Percentiles rank a stretch among this genome's conserved stretches.
phyloP scores from a whole-genome alignment of 2,113 vertebrate genomes.

The Falco punctatus region DNA sequence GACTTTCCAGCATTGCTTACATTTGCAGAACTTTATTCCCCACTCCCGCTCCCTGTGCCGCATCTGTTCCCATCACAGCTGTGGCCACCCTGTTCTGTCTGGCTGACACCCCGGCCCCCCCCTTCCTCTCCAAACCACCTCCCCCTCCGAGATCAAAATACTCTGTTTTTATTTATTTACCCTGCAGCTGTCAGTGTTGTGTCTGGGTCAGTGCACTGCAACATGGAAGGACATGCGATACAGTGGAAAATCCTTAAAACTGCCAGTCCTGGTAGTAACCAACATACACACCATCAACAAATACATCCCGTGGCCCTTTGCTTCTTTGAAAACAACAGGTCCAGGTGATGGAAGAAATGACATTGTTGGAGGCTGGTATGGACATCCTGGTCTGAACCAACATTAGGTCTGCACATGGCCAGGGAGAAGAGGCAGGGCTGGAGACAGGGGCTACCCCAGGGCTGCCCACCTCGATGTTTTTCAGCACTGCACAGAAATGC shows the following conservation, averaged over 20 bases:
- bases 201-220: constrained; percentile 85
- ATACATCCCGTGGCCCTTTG: constrained; percentile 68
- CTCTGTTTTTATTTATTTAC: constrained; percentile 91
- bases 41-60: constrained; percentile 52
- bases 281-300: constrained; percentile 73
- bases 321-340: constrained; percentile 26
- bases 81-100: constrained; percentile 71
- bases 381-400: neutral
- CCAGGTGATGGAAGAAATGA: constrained; percentile 26
- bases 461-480: rapidly evolving
- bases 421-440: neutral
- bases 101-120: constrained; percentile 49
- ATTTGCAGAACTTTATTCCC: constrained; percentile 73
- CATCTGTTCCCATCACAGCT: constrained; percentile 87
- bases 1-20: constrained; percentile 84
- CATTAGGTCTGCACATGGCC: rapidly evolving
- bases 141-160: constrained; percentile 79
- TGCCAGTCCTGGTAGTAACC: constrained; percentile 81
- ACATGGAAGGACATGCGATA: constrained; percentile 75
- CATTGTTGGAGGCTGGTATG: neutral
- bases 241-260: constrained; percentile 82
- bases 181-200: constrained; percentile 96
- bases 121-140: constrained; percentile 8
- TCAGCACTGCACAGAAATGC: neutral
- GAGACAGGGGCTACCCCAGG: neutral